These are phyloP conservation scores for Muscidifurax raptorellus DNA, from an alignment of 1,140 invertebrate genomes.

Conservation along the genomic window DNA sequence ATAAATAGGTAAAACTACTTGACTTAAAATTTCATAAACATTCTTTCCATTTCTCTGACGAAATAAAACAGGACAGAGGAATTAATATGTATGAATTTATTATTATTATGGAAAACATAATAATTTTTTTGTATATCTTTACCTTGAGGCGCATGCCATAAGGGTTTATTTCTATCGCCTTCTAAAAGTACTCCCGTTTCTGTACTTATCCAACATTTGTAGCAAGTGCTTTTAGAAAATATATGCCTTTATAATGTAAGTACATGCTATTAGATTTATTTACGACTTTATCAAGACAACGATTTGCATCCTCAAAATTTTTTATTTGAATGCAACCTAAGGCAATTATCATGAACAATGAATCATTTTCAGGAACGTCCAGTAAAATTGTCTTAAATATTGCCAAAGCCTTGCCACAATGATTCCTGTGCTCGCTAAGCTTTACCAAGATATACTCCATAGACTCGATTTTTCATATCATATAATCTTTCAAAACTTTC, in stretches of 20 bases:
- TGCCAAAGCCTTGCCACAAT: neutral
- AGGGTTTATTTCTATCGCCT: slow-evolving; percentile 9
- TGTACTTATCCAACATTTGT: neutral
- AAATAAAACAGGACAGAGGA: neutral
- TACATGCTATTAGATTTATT: neutral
- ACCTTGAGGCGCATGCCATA: neutral
- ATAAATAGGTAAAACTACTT: too few species aligned
- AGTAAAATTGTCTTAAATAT: neutral
- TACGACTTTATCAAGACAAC: slow-evolving; percentile 1
- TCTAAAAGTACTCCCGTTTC: neutral
- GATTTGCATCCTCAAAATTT: neutral
- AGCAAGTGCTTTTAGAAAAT: neutral
- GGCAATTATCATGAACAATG: neutral
- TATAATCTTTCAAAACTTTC: neutral
- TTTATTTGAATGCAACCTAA: neutral
- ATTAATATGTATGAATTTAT: too few species aligned
- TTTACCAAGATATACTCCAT: neutral
- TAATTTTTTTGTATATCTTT: neutral
- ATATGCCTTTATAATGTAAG: neutral
- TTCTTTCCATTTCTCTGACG: neutral
- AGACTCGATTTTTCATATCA: slow-evolving; percentile 3
- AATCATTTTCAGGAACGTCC: neutral
- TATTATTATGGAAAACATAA: too few species aligned
- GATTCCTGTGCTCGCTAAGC: neutral
- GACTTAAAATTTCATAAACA: neutral